These are phyloP conservation scores for Mesembrinibis cayennensis DNA, from an alignment of 2,113 vertebrate species.

Conservation along the genomic window DNA sequence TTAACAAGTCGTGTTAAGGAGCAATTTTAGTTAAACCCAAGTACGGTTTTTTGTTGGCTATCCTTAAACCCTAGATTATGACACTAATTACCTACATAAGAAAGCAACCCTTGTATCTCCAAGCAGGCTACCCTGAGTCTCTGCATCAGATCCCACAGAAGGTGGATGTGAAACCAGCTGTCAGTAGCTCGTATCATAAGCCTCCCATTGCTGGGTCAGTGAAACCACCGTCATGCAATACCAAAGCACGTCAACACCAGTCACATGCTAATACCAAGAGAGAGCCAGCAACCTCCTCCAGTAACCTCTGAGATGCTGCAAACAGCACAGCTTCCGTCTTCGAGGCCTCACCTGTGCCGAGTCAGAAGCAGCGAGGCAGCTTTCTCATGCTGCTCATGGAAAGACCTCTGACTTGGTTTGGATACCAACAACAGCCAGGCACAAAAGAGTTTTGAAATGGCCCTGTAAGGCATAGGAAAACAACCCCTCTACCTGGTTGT, in stretches of 20 bases:
- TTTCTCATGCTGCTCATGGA: background rate
- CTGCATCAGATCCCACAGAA: background rate
- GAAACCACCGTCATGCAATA: accelerated
- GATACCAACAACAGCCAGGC: background rate
- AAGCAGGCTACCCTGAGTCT: background rate
- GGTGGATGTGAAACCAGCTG: background rate
- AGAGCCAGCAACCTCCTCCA: background rate
- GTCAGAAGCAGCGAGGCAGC: background rate
- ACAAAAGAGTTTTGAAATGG: background rate
- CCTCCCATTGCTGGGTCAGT: background rate
- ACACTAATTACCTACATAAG: background rate
- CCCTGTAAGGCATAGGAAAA: background rate
- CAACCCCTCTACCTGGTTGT: background rate
- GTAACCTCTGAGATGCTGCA: background rate
- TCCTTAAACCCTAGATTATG: background rate
- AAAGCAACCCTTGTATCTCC: background rate
- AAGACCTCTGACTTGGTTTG: background rate
- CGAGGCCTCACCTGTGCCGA: accelerated
- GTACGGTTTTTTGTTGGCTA: background rate
- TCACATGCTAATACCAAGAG: background rate
- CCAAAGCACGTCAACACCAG: background rate
- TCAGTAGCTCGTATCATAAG: background rate
- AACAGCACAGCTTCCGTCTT: background rate
- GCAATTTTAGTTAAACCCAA: slow-evolving; percentile 1
- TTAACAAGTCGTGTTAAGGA: background rate